Evolutionary conservation across 2,888 invertebrate species (phyloP), one percentile per base, ranked within the genome.

Genomic region (Hetaerina titia): DNA sequence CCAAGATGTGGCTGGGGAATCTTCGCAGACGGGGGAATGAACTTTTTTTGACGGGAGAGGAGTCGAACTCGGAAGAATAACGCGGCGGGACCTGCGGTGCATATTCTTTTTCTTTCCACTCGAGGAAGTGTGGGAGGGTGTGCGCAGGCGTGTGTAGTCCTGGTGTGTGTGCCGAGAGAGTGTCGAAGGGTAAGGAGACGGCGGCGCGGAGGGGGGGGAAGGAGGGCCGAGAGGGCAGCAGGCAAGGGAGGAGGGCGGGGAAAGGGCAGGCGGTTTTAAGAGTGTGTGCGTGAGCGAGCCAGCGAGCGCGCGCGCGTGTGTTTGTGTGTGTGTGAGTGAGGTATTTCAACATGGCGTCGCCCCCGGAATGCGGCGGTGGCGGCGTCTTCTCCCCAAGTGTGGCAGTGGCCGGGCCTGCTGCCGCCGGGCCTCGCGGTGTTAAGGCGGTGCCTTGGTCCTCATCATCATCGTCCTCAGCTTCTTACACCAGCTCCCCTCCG

Each of bases 291-390:
- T 31, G 81, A 31, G 81, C 25, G 81, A 25, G 22, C 13, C 11
- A 25, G 25, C 25, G 81, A 31, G 81, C 13, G 92, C 56, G 64
- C n/a, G 64, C 60, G n/a, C 13, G 5, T 11, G 89, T 58, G 90
- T 31, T 69, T 74, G 92, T 74, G 64, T 31, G 64, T 92, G 92
- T 69, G 92, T 69, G 92, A 69, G 92, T 92, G 92, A 92, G 92
- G 92, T 92, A 97, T 97, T 97, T 97, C 97, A 97, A 97, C 96
- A 97, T 97, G 97, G 97, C 97, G 96, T 96, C 96, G 96, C 96
- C 96, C 96, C 96, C 96, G 97, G 97, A 96, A 96, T 97, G 97
- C 96, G 96, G 96, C 22, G 96, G 96, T 96, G 96, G 96, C 96
- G 96, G 96, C 96, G 96, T 96, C 96, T 96, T 96, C 96, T 96